A percentile compares a stretch with the other conserved stretches of the same genome.
These are phyloP conservation scores for Lobophora halterata DNA, from an alignment of 2,888 invertebrate species.

Conservation along the genomic window DNA sequence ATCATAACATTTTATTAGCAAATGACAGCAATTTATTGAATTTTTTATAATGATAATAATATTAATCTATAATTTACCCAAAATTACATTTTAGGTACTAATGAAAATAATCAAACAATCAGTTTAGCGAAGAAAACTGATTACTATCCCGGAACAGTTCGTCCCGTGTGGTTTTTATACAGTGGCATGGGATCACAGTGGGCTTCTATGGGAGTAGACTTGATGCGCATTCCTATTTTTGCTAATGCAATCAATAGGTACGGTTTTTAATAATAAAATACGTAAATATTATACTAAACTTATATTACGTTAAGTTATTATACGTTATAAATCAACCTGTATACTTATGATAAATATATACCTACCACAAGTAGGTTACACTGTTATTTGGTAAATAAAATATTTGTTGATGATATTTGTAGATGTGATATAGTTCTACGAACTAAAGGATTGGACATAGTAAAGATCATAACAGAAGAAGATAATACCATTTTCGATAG, in stretches of 20 bases:
- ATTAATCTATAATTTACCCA: too few species aligned
- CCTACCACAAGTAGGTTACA: too few species aligned
- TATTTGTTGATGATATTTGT: too few species aligned
- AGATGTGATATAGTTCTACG: constrained; percentile 77
- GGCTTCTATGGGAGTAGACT: constrained; percentile 81
- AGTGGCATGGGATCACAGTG: constrained; percentile 87
- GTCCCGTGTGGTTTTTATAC: constrained; percentile 83
- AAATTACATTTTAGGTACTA: constrained; percentile 34
- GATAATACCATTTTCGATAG: constrained; percentile 82
- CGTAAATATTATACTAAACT: too few species aligned
- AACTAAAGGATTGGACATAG: constrained; percentile 82
- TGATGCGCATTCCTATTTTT: constrained; percentile 82
- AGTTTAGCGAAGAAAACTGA: constrained; percentile 34
- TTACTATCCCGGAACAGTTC: constrained; percentile 35
- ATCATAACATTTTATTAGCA: too few species aligned
- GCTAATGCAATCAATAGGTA: constrained; percentile 64
- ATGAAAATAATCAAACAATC: constrained; percentile 38
- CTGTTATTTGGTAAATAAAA: too few species aligned
- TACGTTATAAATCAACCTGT: too few species aligned
- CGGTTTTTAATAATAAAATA: neutral
- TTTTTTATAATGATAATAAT: neutral
- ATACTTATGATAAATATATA: too few species aligned
- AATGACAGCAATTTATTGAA: neutral
- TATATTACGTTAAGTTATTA: too few species aligned
- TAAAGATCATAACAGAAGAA: constrained; percentile 80